Conservation (phyloP, 2,888 invertebrate species). For the Adelphocoris suturalis region DNA sequence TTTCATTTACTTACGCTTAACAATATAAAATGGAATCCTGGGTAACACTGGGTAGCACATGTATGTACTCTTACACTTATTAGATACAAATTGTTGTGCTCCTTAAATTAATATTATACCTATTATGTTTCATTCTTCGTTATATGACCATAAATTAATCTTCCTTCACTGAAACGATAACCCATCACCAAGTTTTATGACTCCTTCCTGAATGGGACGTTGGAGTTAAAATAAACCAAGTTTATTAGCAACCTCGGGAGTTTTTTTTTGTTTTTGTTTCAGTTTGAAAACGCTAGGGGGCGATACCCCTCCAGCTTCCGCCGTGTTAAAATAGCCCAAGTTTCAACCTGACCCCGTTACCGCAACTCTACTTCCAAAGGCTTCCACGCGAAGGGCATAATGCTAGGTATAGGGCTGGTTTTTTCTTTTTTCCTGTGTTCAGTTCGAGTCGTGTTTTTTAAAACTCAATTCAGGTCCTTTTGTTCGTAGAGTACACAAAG, state of each 20-base stretch:
- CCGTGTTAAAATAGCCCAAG: constrained; percentile 24
- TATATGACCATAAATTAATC: neutral
- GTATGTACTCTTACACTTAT: no score
- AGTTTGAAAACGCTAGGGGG: neutral
- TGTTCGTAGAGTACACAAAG: neutral
- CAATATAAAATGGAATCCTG: no score
- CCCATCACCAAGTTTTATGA: neutral
- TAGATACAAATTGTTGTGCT: no score
- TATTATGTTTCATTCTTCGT: no score
- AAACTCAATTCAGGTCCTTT: neutral
- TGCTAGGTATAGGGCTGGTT: neutral
- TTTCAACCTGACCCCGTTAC: constrained; percentile 45
- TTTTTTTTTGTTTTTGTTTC: neutral
- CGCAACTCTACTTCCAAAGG: constrained; percentile 36
- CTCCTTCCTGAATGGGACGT: constrained; percentile 43
- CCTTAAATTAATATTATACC: no score
- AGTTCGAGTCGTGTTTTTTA: neutral
- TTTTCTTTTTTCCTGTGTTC: neutral
- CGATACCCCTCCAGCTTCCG: constrained; percentile 46
- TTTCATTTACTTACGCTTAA: no score
- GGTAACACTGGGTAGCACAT: no score
- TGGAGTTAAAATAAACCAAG: constrained; percentile 16
- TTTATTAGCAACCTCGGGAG: constrained; percentile 15
- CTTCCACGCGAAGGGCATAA: constrained; percentile 48
- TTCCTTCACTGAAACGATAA: neutral